Evolutionary conservation across 1,140 invertebrate genomes (phyloP), one percentile per base, ranked within the genome.

Genomic region (Teleogryllus occipitalis): DNA sequence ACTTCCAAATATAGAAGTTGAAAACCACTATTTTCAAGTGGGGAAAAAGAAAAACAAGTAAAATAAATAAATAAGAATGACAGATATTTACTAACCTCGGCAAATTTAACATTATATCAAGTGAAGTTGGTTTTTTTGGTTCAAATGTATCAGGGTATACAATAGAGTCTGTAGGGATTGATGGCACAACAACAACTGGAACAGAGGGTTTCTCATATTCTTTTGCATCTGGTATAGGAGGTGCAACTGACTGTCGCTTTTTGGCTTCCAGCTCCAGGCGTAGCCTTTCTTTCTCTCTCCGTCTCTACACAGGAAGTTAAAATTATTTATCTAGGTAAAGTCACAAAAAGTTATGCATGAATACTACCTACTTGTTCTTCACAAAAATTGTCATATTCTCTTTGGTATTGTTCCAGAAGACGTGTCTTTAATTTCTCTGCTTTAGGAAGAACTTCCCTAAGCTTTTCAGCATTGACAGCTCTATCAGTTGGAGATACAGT

Each of bases 341-440:
- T 65, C 10, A 65, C 54, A 65, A 3, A 18, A 65, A 3, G 10
- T 65, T 65, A 65, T 65, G 54, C 10, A 65, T 47, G 7, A 47
- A 12, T 47, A 0, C 8, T 47, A 7, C 47, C n/a, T 83, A 90
- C 89, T 85, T 87, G 87, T 84, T 91, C 88, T 81, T 89, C 89
- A 80, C 91, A 83, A 85, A 91, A 92, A 76, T 89, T 88, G 72
- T 91, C 87, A 86, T 94, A 92, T 83, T 97, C 94, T 77, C 89
- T 88, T 82, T 89, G 88, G 88, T 94, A 98, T 82, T 92, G 90
- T 76, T 93, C 88, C 76, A 93, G 85, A 21, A 98, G 87, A 84
- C 92, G 90, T 77, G 89, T 84, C 84, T 97, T 97, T 8, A 98
- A 83, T 85, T 92, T 91, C 85, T 98, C 96, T 65, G 96, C 95